phyloP scores from a whole-genome alignment of 2,113 vertebrate species.

The Shinisaurus crocodilurus region DNA sequence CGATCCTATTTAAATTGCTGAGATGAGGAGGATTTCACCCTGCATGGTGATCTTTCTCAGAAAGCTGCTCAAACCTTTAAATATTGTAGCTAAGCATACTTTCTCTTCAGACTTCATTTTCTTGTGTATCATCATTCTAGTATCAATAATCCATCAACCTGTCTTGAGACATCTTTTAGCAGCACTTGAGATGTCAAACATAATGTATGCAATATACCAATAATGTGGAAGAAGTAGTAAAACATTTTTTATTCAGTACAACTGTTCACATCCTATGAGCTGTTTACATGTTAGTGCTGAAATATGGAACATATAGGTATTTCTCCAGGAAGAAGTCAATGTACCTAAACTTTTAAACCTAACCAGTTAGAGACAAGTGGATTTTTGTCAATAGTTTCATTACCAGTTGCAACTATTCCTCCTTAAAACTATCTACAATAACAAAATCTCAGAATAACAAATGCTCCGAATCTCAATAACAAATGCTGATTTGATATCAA shows the following conservation, averaged over 20 bases:
- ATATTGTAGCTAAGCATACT: not conserved
- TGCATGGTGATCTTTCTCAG: slow-evolving; percentile 67
- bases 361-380: not conserved
- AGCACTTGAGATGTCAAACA: not conserved
- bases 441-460: not conserved
- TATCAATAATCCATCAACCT: not conserved
- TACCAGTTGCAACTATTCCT: slow-evolving; percentile 6
- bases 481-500: not conserved
- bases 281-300: not conserved
- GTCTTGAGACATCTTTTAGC: not conserved
- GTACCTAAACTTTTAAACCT: not conserved
- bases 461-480: not conserved
- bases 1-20: not conserved
- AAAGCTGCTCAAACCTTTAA: slow-evolving; percentile 72
- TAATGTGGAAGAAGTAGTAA: not conserved
- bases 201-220: not conserved
- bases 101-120: not conserved
- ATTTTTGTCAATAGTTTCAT: not conserved
- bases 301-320: not conserved
- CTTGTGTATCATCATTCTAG: not conserved
- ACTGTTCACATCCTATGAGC: not conserved
- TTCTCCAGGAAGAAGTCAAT: not conserved
- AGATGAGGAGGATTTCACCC: not conserved
- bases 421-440: not conserved
- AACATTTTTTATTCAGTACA: not conserved